Evolutionary conservation across 2,888 invertebrate species (phyloP).

Genomic region (Adineta ricciae): DNA sequence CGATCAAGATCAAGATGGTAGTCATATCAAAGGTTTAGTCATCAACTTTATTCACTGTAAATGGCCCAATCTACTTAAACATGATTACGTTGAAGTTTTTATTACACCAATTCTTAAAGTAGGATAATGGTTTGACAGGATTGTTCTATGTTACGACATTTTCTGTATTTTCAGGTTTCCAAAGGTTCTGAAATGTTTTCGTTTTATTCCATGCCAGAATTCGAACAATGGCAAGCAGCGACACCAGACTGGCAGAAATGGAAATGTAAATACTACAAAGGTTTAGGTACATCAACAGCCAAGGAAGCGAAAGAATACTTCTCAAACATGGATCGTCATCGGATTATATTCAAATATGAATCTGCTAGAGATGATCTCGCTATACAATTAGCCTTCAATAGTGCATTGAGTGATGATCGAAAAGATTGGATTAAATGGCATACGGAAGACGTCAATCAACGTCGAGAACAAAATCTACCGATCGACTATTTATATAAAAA

Average conservation of each 20-base stretch:
- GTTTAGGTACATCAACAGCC: conserved; percentile 93
- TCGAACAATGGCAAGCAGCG: conserved; percentile 86
- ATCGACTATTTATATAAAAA: conserved; percentile 72
- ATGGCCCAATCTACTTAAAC: conserved; percentile 81
- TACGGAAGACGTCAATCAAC: conserved; percentile 62
- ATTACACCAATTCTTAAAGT: conserved; percentile 97
- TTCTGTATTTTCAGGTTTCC: neutral
- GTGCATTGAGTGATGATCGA: conserved; percentile 83
- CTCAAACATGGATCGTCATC: conserved; percentile 81
- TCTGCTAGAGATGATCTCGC: conserved; percentile 81
- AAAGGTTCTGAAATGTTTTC: conserved; percentile 62
- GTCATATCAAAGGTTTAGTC: conserved; percentile 92
- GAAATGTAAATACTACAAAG: conserved; percentile 61
- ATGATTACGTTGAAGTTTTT: conserved; percentile 83
- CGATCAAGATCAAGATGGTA: conserved; percentile 88
- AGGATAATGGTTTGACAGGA: no score
- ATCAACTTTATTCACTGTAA: conserved; percentile 98
- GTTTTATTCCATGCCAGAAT: conserved; percentile 93
- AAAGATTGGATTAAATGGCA: conserved; percentile 92
- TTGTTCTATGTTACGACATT: no score
- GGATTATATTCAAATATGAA: conserved; percentile 74
- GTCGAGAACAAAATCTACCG: conserved; percentile 52
- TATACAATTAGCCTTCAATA: conserved; percentile 85
- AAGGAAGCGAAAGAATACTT: conserved; percentile 99
- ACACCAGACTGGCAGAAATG: conserved; percentile 80